phyloP scores from a whole-genome alignment of 2,113 vertebrate genomes.

The Taxidea taxus region DNA sequence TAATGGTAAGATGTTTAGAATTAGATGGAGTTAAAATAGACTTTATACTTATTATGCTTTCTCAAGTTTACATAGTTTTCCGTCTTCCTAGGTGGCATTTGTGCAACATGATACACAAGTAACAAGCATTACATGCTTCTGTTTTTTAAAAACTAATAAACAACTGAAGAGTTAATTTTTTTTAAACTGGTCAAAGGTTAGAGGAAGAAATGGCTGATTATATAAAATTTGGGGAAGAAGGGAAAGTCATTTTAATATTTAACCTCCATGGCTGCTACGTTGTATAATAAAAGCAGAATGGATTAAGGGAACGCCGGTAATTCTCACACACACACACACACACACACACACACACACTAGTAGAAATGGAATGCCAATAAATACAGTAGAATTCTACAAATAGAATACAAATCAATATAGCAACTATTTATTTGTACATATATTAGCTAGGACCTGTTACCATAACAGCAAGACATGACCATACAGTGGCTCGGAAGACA shows the following conservation, averaged over 20 bases:
- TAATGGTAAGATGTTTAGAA: neutral
- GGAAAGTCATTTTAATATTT: neutral
- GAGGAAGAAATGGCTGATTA: neutral
- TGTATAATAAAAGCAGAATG: too few species aligned
- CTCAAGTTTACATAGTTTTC: neutral
- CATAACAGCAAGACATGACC: neutral
- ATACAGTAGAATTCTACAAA: too few species aligned
- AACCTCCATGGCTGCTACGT: too few species aligned
- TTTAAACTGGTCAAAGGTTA: neutral
- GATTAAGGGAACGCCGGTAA: too few species aligned
- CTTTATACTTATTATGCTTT: neutral
- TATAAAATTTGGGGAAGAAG: neutral
- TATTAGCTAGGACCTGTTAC: neutral
- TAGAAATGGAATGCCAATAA: too few species aligned
- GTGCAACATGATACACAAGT: neutral
- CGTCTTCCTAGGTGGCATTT: neutral
- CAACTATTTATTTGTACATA: neutral
- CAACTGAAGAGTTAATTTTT: neutral
- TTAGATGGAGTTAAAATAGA: neutral
- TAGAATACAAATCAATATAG: too few species aligned
- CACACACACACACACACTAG: too few species aligned
- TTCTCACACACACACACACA: too few species aligned
- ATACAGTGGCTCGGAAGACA: neutral
- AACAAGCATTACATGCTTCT: neutral
- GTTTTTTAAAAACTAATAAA: neutral